Evolutionary conservation across 2,888 invertebrate genomes (phyloP).

Genomic region (Aphidoletes aphidimyza): DNA sequence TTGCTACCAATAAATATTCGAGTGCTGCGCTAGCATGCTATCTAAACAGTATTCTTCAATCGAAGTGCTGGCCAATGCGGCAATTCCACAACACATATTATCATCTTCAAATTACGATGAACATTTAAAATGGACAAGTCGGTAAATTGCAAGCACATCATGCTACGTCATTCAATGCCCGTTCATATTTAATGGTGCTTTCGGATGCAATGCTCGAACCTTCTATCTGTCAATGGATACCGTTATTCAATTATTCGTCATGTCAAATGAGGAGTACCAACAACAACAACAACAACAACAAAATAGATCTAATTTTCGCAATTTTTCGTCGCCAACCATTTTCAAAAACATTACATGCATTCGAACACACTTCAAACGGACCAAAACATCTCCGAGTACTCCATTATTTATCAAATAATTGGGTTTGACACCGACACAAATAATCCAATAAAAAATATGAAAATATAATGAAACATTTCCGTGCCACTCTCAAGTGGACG

Average conservation of each 20-base stretch:
- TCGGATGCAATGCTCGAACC: not conserved
- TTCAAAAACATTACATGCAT: not conserved
- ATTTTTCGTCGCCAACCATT: not conserved
- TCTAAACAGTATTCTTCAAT: not conserved
- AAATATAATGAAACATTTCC: conserved; percentile 23
- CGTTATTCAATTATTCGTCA: conserved; percentile 31
- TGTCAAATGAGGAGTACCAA: too few species aligned
- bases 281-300: too few species aligned
- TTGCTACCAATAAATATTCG: not conserved
- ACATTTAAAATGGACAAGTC: not conserved
- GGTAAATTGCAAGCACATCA: not conserved
- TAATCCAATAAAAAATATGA: conserved; percentile 48
- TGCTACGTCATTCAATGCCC: not conserved
- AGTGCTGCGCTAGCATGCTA: not conserved
- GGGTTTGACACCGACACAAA: conserved; percentile 31
- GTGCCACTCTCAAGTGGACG: too few species aligned
- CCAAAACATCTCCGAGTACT: not conserved
- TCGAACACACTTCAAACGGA: not conserved
- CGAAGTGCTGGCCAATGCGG: not conserved
- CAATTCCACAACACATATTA: too few species aligned
- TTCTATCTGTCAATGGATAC: not conserved
- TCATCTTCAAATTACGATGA: too few species aligned
- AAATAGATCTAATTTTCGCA: not conserved
- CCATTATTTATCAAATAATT: conserved; percentile 28
- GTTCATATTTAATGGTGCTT: not conserved